Percentiles rank a stretch among this genome's conserved stretches.
phyloP scores from a whole-genome alignment of 2,888 invertebrate genomes.

The Erannis defoliaria region DNA sequence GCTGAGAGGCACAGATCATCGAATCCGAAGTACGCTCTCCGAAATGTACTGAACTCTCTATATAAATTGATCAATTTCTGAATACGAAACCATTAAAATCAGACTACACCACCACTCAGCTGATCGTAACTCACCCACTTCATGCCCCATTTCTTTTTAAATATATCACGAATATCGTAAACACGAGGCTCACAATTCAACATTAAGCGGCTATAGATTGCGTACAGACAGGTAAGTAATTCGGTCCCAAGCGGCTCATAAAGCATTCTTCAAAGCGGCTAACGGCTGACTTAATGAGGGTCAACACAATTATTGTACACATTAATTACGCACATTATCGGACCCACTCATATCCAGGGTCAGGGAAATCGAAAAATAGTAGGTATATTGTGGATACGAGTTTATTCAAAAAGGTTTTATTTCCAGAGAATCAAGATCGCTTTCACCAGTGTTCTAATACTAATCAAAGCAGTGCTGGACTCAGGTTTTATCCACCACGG shows the following conservation, averaged over 20 bases:
- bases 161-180: slow-evolving; percentile 11
- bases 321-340: slow-evolving; percentile 59
- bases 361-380: slow-evolving; percentile 5
- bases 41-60: no score
- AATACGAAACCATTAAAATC: background rate
- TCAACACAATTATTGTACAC: slow-evolving; percentile 64
- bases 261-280: slow-evolving; percentile 62
- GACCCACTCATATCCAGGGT: slow-evolving; percentile 23
- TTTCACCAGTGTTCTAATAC: no score
- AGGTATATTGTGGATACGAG: background rate
- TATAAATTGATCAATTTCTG: no score
- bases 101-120: no score
- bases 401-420: background rate
- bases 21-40: no score
- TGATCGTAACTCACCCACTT: background rate
- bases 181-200: slow-evolving; percentile 6
- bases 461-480: no score
- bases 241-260: slow-evolving; percentile 51
- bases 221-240: slow-evolving; percentile 21
- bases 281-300: slow-evolving; percentile 61
- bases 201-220: slow-evolving; percentile 11
- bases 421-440: background rate
- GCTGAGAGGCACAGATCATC: no score
- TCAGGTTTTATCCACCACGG: no score
- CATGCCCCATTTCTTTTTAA: slow-evolving; percentile 7